Evolutionary conservation across 2,888 invertebrate species (phyloP).

Genomic region (Diogma glabrata): DNA sequence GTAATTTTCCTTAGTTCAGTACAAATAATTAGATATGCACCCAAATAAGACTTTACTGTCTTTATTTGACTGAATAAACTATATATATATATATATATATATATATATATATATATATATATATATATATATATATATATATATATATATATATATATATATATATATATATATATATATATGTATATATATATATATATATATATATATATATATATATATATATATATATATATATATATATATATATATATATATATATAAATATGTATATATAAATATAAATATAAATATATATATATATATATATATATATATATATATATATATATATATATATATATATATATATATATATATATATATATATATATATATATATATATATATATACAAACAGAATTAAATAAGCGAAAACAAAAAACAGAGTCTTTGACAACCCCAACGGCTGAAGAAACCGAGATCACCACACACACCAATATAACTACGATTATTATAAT

Average conservation of each 20-base stretch:
- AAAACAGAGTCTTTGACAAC: no score
- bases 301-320: slow-evolving; percentile 1
- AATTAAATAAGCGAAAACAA: no score
- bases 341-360: slow-evolving; percentile 3
- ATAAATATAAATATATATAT: slow-evolving; percentile 1
- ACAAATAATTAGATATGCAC: no score
- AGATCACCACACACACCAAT: no score
- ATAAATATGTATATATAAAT: not conserved
- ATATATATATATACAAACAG: slow-evolving; percentile 1
- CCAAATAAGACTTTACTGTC: no score
- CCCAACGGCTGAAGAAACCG: no score
- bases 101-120: slow-evolving; percentile 3
- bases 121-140: slow-evolving; percentile 3
- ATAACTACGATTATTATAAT: no score
- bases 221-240: slow-evolving; percentile 3
- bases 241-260: slow-evolving; percentile 1
- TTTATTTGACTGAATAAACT: no score
- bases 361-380: not conserved
- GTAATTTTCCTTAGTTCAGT: no score
- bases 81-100: not conserved
- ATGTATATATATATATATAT: not conserved
- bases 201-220: slow-evolving; percentile 1
- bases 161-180: slow-evolving; percentile 3
- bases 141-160: slow-evolving; percentile 1
- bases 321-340: slow-evolving; percentile 3